Percentiles rank a stretch among this genome's conserved stretches.
Conservation (phyloP, 2,888 invertebrate genomes). For the Tipula confusa region DNA sequence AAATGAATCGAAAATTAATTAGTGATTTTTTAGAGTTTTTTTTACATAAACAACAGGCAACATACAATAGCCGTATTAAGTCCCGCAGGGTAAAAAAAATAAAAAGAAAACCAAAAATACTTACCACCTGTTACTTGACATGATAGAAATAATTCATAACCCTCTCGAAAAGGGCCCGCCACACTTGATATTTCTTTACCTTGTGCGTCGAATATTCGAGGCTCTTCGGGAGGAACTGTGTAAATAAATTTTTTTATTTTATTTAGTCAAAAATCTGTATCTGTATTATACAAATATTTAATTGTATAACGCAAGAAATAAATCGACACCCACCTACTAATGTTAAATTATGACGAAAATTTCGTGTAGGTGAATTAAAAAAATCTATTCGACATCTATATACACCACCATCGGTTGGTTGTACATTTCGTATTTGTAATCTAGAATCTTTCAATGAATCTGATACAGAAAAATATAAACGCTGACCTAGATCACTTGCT, state of each 20-base stretch:
- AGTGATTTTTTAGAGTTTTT: too few species aligned
- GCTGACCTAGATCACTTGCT: conserved; percentile 69
- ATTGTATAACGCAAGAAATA: background rate
- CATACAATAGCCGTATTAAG: too few species aligned
- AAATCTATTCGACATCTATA: conserved; percentile 88
- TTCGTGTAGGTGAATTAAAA: conserved; percentile 80
- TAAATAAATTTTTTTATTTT: background rate
- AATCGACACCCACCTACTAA: conserved; percentile 77
- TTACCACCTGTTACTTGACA: conserved; percentile 86
- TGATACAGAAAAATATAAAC: conserved; percentile 69
- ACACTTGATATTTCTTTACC: conserved; percentile 72
- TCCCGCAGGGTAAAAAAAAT: background rate
- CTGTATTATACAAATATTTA: background rate
- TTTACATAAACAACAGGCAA: background rate
- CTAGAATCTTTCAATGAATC: conserved; percentile 69
- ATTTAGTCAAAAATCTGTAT: too few species aligned
- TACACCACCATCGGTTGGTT: conserved; percentile 70
- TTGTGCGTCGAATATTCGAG: conserved; percentile 77
- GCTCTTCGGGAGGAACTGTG: conserved; percentile 75
- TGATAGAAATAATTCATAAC: conserved; percentile 74
- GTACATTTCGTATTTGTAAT: conserved; percentile 68
- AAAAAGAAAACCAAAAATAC: conserved; percentile 37
- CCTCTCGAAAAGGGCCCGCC: conserved; percentile 83
- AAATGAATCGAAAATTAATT: background rate
- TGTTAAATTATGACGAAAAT: conserved; percentile 79